Evolutionary conservation across 2,797 vertebrate species (phyloP), one percentile per base, ranked within the genome.

Genomic region (Halcyon badia): DNA sequence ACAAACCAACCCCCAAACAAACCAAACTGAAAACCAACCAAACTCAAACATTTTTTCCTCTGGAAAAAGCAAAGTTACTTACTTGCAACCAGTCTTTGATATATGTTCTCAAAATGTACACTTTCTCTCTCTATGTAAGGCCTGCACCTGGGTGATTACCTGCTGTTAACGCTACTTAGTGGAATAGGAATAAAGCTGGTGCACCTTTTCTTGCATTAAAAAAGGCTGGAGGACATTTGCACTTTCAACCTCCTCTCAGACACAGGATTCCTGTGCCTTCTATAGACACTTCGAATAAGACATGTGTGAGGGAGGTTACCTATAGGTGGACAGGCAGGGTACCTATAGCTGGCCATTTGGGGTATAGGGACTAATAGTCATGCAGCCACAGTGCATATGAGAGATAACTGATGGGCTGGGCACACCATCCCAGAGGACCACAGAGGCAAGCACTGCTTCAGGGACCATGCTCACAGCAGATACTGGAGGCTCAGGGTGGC

Each of bases 191-290:
- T 46, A 41, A 88, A 81, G 2, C 35, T 64, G n/a, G 5, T 64
- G 9, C 3, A 15, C 4, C 5, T 44, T 21, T 44, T 51, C 0
- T 0, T 24, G 14, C 1, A 1, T 39, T 39, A 12, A 48, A 48
- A 24, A 48, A 48, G 46, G 46, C 46, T 48, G 46, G 46, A 48
- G 46, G 46, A 48, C 46, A 48, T 24, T 48, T 48, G 21, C 21
- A 48, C 46, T 11, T 48, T 22, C 46, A 48, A 24, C 21, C 46
- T 22, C 21, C 46, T 48, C 46, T 48, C 46, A 48, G 44, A 46
- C 44, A 46, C 44, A 46, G 46, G 22, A 48, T 48, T 48, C 46
- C 21, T 13, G 21, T 65, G 30, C 35, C 22, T 77, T 68, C 58
- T 37, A 8, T 2, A 57, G 14, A 4, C 4, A 51, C 4, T 61